A percentile compares a stretch with the other conserved stretches of the same genome.
These are phyloP conservation scores for Sarcoramphus papa DNA, from an alignment of 2,797 vertebrate species.

Conservation along the genomic window DNA sequence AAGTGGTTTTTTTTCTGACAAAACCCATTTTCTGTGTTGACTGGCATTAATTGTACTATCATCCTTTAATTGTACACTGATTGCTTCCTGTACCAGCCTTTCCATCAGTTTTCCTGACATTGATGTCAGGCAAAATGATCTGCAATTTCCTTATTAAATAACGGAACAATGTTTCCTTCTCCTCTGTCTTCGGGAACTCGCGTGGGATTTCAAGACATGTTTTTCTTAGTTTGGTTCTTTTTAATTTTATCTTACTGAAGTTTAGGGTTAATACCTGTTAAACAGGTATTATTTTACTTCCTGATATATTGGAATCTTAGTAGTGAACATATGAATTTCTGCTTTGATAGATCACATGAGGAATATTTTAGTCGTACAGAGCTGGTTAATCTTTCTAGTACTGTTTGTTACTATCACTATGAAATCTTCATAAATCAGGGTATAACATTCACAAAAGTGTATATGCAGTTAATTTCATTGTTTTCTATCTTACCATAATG, in stretches of 20 bases:
- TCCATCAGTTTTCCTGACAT: constrained; percentile 50
- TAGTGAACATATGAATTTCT: not conserved
- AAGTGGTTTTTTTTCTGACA: not conserved
- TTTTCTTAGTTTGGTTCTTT: not conserved
- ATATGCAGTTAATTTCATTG: not conserved
- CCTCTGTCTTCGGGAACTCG: not conserved
- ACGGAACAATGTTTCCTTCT: constrained; percentile 15
- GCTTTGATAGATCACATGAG: not conserved
- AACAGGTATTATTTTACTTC: not conserved
- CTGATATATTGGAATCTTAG: not conserved
- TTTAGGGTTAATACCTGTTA: not conserved
- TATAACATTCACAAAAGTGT: not conserved
- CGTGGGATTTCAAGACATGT: not conserved
- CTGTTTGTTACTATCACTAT: not conserved
- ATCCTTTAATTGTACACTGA: constrained; percentile 57
- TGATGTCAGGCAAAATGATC: constrained; percentile 43
- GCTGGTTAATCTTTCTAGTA: not conserved
- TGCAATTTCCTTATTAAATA: constrained; percentile 61
- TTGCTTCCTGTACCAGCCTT: constrained; percentile 51
- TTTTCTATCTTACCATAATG: not conserved
- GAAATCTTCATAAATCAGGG: not conserved
- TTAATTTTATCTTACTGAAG: not conserved
- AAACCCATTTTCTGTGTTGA: constrained; percentile 13
- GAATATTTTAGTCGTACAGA: not conserved
- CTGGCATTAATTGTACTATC: constrained; percentile 41